Percentiles rank a stretch among this genome's conserved stretches.
phyloP scores from a whole-genome alignment of 2,888 invertebrate species.

The Caenorhabditis virilis region DNA sequence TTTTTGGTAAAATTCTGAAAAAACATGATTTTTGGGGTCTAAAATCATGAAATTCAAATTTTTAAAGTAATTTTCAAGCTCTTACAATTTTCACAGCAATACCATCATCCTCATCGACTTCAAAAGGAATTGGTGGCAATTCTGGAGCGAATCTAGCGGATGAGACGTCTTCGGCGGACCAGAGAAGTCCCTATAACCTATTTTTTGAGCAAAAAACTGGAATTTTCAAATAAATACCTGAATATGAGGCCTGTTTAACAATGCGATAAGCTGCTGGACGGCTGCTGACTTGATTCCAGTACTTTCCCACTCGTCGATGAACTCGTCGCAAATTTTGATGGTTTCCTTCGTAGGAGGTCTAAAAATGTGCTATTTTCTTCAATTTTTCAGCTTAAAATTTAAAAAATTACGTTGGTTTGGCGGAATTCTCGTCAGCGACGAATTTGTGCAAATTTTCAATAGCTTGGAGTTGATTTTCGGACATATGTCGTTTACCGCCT shows the following conservation, averaged over 20 bases:
- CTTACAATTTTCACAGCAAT: constrained; percentile 69
- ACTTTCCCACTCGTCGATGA: constrained; percentile 48
- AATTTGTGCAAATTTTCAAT: constrained; percentile 18
- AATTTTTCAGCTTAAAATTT: too few relatives aligned
- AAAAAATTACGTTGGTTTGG: too few relatives aligned
- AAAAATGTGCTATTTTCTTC: constrained; percentile 2
- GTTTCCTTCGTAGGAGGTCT: constrained; percentile 23
- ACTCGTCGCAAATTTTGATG: constrained; percentile 37
- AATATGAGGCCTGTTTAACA: constrained; percentile 44
- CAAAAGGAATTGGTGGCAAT: constrained; percentile 54
- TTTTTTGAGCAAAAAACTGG: background rate
- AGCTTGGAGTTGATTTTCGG: constrained; percentile 14
- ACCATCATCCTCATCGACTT: constrained; percentile 66
- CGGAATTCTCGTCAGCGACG: background rate
- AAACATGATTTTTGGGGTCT: too few relatives aligned
- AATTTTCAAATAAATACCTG: constrained; percentile 13
- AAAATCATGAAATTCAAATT: too few relatives aligned
- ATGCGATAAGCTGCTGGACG: constrained; percentile 43
- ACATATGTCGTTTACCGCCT: background rate
- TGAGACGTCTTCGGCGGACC: constrained; percentile 51
- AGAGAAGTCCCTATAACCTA: constrained; percentile 30
- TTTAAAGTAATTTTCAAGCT: too few relatives aligned
- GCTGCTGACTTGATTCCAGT: constrained; percentile 38
- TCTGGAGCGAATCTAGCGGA: constrained; percentile 45
- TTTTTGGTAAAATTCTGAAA: too few relatives aligned